Evolutionary conservation across 2,113 vertebrate genomes (phyloP).

Genomic region (Ancistrus triradiatus): DNA sequence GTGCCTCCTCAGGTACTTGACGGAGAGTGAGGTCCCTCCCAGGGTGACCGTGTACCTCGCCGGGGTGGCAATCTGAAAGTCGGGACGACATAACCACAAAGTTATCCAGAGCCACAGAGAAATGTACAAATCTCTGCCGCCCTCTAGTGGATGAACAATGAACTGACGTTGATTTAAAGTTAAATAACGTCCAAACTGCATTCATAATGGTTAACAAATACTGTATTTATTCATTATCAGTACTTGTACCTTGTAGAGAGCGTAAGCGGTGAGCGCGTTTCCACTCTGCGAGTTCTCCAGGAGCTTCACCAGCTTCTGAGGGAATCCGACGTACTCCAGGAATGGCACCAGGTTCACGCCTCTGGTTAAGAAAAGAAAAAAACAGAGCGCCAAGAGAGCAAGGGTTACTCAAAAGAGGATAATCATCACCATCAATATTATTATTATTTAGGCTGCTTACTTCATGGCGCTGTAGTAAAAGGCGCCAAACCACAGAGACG

Average conservation of each 20-base stretch:
- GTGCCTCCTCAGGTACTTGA: slow-evolving; percentile 84
- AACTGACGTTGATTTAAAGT: too few species aligned
- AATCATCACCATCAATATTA: too few species aligned
- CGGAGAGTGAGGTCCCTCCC: slow-evolving; percentile 86
- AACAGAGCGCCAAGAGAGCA: neutral
- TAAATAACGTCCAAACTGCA: too few species aligned
- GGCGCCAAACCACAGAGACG: slow-evolving; percentile 86
- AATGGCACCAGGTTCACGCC: slow-evolving; percentile 84
- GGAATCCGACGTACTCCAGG: slow-evolving; percentile 76
- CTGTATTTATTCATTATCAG: neutral
- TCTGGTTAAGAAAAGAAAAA: slow-evolving; percentile 56
- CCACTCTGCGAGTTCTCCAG: slow-evolving; percentile 83
- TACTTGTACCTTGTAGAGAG: slow-evolving; percentile 88
- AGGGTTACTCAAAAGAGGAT: neutral
- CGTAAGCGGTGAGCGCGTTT: slow-evolving; percentile 84
- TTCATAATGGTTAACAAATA: neutral
- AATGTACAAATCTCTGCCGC: too few species aligned
- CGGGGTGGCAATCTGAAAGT: slow-evolving; percentile 94
- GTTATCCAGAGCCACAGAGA: slow-evolving; percentile 38
- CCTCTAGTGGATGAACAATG: too few species aligned
- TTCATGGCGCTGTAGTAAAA: slow-evolving; percentile 97
- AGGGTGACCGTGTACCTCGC: slow-evolving; percentile 88
- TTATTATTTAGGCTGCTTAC: too few species aligned
- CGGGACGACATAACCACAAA: too few species aligned
- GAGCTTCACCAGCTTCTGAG: slow-evolving; percentile 72